Evolutionary conservation across 2,113 vertebrate species (phyloP).

Genomic region (Gasterosteus nipponicus): DNA sequence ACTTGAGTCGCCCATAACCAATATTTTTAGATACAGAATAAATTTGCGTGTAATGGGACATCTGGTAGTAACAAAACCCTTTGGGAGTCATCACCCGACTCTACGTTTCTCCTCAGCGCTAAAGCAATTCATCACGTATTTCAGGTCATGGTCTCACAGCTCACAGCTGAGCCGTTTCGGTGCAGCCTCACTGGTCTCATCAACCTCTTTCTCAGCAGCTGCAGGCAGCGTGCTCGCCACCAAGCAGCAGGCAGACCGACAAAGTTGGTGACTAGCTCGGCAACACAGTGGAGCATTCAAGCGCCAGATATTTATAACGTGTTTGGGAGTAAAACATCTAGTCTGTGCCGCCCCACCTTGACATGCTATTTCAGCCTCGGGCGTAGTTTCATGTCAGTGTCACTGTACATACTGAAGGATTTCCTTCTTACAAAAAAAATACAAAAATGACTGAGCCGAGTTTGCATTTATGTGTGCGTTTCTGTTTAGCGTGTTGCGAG

Average conservation of each 20-base stretch:
- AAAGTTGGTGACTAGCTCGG: background rate
- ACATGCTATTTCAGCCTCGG: no score
- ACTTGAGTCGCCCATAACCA: background rate
- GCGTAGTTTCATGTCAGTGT: no score
- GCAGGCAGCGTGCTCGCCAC: background rate
- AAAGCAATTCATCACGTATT: background rate
- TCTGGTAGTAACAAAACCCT: background rate
- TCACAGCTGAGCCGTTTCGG: background rate
- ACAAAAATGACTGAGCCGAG: background rate
- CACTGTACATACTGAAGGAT: no score
- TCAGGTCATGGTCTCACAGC: background rate
- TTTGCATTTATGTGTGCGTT: background rate
- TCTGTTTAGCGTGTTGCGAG: slow-evolving; percentile 9
- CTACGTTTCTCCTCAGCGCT: background rate
- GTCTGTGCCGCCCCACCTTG: no score
- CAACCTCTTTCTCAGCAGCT: slow-evolving; percentile 9
- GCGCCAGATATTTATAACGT: background rate
- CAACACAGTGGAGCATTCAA: slow-evolving; percentile 1
- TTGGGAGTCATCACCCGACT: background rate
- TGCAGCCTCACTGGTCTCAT: slow-evolving; percentile 4
- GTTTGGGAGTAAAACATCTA: background rate
- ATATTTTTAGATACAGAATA: background rate
- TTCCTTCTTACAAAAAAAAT: no score
- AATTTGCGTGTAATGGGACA: background rate
- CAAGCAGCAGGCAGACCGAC: background rate